Evolutionary conservation across 2,888 invertebrate species (phyloP).

Genomic region (Glyphotaelius pellucidus): DNA sequence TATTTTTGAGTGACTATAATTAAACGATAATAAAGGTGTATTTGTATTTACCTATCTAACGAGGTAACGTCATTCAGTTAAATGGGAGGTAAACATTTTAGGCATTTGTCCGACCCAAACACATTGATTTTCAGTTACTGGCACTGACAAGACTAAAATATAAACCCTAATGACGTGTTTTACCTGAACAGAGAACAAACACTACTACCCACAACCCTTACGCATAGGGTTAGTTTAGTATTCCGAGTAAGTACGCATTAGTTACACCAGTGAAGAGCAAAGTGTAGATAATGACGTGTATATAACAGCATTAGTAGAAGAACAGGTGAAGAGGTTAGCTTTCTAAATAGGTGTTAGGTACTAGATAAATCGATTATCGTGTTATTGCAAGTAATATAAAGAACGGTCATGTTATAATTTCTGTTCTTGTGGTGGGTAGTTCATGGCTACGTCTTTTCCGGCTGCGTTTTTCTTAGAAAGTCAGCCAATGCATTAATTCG

Average conservation of each 20-base stretch:
- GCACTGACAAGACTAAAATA: conserved; percentile 57
- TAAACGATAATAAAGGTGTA: neutral
- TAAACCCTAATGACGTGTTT: conserved; percentile 47
- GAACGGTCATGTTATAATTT: neutral
- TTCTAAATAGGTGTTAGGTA: neutral
- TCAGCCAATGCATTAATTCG: neutral
- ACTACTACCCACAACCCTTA: conserved; percentile 2
- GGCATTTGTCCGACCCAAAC: conserved; percentile 41
- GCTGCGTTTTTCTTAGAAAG: neutral
- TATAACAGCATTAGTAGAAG: neutral
- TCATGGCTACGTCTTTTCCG: neutral
- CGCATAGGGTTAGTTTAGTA: neutral
- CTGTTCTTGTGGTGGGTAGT: neutral
- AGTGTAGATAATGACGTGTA: neutral
- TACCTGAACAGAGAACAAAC: neutral
- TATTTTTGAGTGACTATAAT: neutral
- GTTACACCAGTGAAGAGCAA: neutral
- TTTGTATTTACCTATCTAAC: conserved; percentile 23
- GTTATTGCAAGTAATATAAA: neutral
- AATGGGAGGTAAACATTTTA: conserved; percentile 48
- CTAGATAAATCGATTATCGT: neutral
- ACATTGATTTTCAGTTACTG: conserved; percentile 61
- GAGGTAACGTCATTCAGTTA: conserved; percentile 51
- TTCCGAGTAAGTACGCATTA: neutral
- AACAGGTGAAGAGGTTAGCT: conserved; percentile 8